These are phyloP conservation scores for Suncus etruscus DNA, from an alignment of 2,113 vertebrate genomes.

Conservation along the genomic window DNA sequence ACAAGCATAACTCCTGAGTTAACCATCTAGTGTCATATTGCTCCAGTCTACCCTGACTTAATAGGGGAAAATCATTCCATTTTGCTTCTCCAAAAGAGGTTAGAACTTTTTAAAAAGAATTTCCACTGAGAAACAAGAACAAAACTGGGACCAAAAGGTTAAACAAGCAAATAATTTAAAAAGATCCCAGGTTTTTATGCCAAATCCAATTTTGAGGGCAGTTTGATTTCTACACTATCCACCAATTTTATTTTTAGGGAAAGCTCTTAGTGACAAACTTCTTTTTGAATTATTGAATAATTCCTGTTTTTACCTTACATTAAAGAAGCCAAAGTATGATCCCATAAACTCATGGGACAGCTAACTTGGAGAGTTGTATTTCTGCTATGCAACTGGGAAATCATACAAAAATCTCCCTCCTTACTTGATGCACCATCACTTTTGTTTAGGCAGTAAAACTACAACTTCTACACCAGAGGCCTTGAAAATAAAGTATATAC, in stretches of 20 bases:
- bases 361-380: not conserved
- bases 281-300: not conserved
- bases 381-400: no score
- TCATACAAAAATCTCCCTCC: no score
- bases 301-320: not conserved
- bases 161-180: slow-evolving; percentile 37
- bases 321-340: not conserved
- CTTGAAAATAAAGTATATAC: not conserved
- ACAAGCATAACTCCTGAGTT: slow-evolving; percentile 75
- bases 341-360: not conserved
- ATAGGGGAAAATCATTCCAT: slow-evolving; percentile 61
- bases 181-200: not conserved
- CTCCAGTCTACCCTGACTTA: slow-evolving; percentile 69
- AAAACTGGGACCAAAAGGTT: slow-evolving; percentile 46
- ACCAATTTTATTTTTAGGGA: slow-evolving; percentile 1
- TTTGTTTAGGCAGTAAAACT: slow-evolving; percentile 5
- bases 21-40: slow-evolving; percentile 72
- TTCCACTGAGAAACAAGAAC: slow-evolving; percentile 47
- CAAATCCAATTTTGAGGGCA: slow-evolving; percentile 51
- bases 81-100: slow-evolving; percentile 63
- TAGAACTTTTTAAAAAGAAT: slow-evolving; percentile 63
- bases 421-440: not conserved
- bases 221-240: not conserved
- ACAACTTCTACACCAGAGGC: not conserved
- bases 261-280: not conserved